These are phyloP conservation scores for Melanocharis versteri DNA, from an alignment of 2,113 vertebrate species.

Conservation along the genomic window DNA sequence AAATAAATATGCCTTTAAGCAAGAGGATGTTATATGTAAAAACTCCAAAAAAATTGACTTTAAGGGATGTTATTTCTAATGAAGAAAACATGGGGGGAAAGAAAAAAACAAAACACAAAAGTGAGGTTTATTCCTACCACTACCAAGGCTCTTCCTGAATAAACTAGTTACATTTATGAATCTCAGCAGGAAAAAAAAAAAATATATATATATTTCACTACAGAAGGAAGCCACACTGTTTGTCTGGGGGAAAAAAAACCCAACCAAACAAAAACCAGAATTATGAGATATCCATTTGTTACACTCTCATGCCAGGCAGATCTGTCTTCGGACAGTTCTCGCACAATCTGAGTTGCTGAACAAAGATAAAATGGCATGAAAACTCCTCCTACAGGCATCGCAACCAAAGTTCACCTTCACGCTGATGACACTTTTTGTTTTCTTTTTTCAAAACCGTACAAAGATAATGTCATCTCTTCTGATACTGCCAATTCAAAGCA, in stretches of 20 bases:
- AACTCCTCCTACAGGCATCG: conserved; percentile 44
- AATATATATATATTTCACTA: not conserved
- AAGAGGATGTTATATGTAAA: not conserved
- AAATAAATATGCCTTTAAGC: not conserved
- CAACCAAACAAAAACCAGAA: not conserved
- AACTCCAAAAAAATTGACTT: not conserved
- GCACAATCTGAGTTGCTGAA: conserved; percentile 40
- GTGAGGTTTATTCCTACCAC: not conserved
- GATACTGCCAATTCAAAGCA: conserved; percentile 59
- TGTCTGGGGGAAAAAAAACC: not conserved
- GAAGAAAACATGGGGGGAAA: not conserved
- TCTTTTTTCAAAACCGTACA: conserved; percentile 39
- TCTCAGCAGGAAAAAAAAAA: not conserved
- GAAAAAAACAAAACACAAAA: too few species aligned
- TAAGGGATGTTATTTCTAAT: not conserved
- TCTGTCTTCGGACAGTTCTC: conserved; percentile 15
- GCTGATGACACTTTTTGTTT: conserved; percentile 29
- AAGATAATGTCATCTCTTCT: conserved; percentile 58
- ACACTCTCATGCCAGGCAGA: not conserved
- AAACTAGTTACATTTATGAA: not conserved
- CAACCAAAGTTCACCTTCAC: conserved; percentile 66
- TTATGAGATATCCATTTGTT: conserved; percentile 27
- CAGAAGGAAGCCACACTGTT: not conserved
- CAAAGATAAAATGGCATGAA: conserved; percentile 58
- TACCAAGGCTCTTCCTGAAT: not conserved